Percentiles rank a stretch among this genome's conserved stretches.
These are phyloP conservation scores for Anser cygnoides DNA, from an alignment of 2,113 vertebrate species.

Conservation along the genomic window DNA sequence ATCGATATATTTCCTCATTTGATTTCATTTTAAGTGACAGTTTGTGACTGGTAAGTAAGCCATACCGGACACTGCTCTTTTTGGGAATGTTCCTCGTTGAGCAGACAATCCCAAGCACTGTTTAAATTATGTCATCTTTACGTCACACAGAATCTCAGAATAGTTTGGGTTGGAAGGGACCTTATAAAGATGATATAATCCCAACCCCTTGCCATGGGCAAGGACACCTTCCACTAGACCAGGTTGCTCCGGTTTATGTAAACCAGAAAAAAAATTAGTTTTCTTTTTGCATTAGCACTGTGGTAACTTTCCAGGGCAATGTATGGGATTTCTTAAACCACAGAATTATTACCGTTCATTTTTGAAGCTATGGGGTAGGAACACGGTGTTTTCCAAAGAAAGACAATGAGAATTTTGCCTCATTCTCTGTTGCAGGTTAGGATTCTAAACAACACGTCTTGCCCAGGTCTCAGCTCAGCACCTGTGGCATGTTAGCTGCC, in stretches of 20 bases:
- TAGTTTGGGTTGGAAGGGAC: no score
- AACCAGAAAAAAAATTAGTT: rapidly evolving
- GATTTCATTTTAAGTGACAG: not conserved
- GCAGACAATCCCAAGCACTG: rapidly evolving
- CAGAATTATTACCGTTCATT: rapidly evolving
- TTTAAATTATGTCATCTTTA: rapidly evolving
- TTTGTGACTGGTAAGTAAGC: not conserved
- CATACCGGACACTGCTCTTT: rapidly evolving
- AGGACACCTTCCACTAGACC: no score
- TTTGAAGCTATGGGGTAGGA: not conserved
- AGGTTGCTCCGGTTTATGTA: no score
- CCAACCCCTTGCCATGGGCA: no score
- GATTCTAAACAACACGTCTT: rapidly evolving
- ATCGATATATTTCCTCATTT: not conserved
- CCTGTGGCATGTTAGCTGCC: rapidly evolving
- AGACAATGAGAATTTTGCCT: not conserved
- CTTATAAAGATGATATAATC: no score
- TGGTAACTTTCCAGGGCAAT: not conserved
- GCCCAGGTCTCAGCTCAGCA: not conserved
- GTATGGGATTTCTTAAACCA: not conserved
- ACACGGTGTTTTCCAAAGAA: rapidly evolving
- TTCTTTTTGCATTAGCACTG: not conserved
- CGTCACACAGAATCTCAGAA: no score
- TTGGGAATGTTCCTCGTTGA: rapidly evolving
- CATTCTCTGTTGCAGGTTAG: rapidly evolving